Evolutionary conservation across 2,888 invertebrate genomes (phyloP).

Genomic region (Drosophila pegasa): DNA sequence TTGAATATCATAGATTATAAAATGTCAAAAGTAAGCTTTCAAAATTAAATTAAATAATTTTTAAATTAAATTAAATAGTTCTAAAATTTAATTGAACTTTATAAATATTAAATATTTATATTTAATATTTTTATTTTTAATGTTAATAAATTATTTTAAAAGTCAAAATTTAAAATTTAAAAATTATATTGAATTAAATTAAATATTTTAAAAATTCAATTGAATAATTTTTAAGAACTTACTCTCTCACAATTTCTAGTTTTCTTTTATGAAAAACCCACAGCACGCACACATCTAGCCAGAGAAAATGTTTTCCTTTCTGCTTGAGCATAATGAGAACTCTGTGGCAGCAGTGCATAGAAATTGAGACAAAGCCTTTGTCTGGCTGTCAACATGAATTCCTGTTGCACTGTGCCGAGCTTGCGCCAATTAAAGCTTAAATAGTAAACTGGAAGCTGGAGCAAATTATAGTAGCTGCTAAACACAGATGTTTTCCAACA

Average conservation of each 20-base stretch:
- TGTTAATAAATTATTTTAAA: no score
- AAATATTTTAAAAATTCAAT: no score
- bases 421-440: slow-evolving; percentile 69
- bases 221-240: no score
- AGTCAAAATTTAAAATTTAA: no score
- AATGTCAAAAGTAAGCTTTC: no score
- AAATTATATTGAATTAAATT: no score
- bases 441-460: slow-evolving; percentile 58
- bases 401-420: slow-evolving; percentile 17
- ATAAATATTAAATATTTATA: no score
- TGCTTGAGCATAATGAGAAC: slow-evolving; percentile 9
- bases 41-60: no score
- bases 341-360: not conserved
- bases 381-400: slow-evolving; percentile 36
- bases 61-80: no score
- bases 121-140: no score
- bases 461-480: slow-evolving; percentile 61
- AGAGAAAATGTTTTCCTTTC: slow-evolving; percentile 2
- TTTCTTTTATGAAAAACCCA: not conserved
- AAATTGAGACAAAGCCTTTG: slow-evolving; percentile 24
- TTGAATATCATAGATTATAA: no score
- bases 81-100: no score
- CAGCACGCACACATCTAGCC: not conserved
- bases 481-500: slow-evolving; percentile 37
- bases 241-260: not conserved